phyloP scores from a whole-genome alignment of 2,888 invertebrate genomes.

The Tenthredo scrophulariae region DNA sequence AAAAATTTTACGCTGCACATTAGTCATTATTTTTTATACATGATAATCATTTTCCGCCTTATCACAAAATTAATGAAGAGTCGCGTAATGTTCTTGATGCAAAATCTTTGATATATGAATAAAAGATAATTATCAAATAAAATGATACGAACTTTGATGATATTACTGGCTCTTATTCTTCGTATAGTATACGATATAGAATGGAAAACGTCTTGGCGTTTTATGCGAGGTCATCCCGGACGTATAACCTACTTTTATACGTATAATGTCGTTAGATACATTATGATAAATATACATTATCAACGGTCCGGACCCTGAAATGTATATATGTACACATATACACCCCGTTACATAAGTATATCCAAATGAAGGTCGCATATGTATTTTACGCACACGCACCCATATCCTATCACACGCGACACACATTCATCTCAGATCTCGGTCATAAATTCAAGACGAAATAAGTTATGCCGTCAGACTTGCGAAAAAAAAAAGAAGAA shows the following conservation, averaged over 20 bases:
- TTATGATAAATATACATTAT: constrained; percentile 11
- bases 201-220: constrained; percentile 8
- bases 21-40: no score
- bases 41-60: no score
- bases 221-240: constrained; percentile 1
- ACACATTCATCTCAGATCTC: constrained; percentile 48
- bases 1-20: not conserved
- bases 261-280: constrained; percentile 23
- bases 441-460: constrained; percentile 40
- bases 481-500: constrained; percentile 23
- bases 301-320: constrained; percentile 22
- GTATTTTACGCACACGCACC: not conserved
- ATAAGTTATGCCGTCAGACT: constrained; percentile 36
- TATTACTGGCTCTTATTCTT: not conserved
- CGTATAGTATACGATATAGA: not conserved
- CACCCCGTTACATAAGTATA: constrained; percentile 36
- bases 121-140: not conserved
- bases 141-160: not conserved
- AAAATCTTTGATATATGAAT: not conserved
- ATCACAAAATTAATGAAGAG: not conserved
- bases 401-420: not conserved
- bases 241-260: constrained; percentile 2
- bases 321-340: not conserved
- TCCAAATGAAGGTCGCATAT: constrained; percentile 41
- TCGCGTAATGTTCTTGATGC: not conserved